Conservation (phyloP, 2,797 vertebrate species). For the Argentina silus region DNA sequence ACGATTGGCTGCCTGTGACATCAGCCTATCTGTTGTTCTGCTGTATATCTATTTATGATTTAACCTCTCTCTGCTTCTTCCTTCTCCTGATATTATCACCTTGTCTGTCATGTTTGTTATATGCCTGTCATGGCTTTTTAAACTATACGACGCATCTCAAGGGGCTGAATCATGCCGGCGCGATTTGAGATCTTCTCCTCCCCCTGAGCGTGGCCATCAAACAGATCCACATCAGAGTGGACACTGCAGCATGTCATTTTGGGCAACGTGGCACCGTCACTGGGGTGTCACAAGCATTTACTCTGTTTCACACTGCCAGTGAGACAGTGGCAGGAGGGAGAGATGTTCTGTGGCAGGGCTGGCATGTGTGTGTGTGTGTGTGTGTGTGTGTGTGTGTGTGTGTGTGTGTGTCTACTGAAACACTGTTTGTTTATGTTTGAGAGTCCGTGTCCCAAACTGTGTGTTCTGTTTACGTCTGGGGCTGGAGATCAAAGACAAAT, state of each 20-base stretch:
- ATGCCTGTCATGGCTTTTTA: too few relatives aligned
- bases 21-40: too few relatives aligned
- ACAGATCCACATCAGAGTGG: not conserved
- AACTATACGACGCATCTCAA: too few relatives aligned
- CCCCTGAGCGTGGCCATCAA: not conserved
- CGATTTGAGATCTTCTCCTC: too few relatives aligned
- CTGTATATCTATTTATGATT: too few relatives aligned
- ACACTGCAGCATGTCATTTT: not conserved
- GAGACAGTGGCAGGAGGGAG: not conserved
- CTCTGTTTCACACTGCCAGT: constrained; percentile 14
- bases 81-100: too few relatives aligned
- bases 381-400: constrained; percentile 14
- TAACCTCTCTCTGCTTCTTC: too few relatives aligned
- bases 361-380: not conserved
- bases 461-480: constrained; percentile 27
- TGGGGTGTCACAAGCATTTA: constrained; percentile 29
- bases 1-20: too few relatives aligned
- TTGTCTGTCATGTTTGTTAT: too few relatives aligned
- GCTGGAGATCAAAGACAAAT: constrained; percentile 33
- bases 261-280: constrained; percentile 5
- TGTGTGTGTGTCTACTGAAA: constrained; percentile 8
- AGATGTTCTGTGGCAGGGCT: not conserved
- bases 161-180: too few relatives aligned
- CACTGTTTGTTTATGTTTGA: constrained; percentile 28
- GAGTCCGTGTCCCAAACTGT: constrained; percentile 13